Percentiles rank a stretch among this genome's conserved stretches.
phyloP scores from a whole-genome alignment of 2,888 invertebrate species.

The Panopea generosa region DNA sequence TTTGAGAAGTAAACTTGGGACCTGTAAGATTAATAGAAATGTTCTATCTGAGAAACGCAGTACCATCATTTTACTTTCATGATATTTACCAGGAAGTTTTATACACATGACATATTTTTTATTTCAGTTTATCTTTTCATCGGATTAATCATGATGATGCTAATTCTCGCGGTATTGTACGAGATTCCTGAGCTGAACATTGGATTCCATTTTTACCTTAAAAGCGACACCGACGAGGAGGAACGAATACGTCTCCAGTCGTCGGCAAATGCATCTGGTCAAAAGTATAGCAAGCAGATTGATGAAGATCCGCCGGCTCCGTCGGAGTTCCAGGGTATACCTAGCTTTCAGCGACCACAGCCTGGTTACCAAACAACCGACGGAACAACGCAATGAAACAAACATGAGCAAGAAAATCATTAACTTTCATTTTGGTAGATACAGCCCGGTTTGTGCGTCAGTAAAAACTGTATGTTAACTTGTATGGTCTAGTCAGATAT shows the following conservation, averaged over 20 bases:
- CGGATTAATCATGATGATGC: slow-evolving; percentile 94
- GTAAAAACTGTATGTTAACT: too few relatives aligned
- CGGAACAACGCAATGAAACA: slow-evolving; percentile 15
- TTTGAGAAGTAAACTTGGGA: too few relatives aligned
- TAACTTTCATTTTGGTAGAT: background rate
- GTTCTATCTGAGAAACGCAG: too few relatives aligned
- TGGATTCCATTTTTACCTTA: slow-evolving; percentile 91
- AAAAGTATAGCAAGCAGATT: slow-evolving; percentile 78
- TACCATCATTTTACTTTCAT: too few relatives aligned
- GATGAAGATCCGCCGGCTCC: slow-evolving; percentile 67
- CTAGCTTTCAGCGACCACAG: slow-evolving; percentile 57
- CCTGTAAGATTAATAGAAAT: too few relatives aligned
- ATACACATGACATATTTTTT: background rate
- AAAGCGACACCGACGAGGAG: slow-evolving; percentile 87
- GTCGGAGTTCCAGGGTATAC: slow-evolving; percentile 60
- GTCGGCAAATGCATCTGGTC: slow-evolving; percentile 62
- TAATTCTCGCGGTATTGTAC: slow-evolving; percentile 93
- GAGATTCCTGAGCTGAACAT: slow-evolving; percentile 95
- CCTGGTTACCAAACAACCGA: slow-evolving; percentile 23
- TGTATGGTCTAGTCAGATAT: too few relatives aligned
- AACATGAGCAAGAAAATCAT: background rate
- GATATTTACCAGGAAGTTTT: too few relatives aligned
- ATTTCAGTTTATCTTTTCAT: slow-evolving; percentile 91
- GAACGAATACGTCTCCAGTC: slow-evolving; percentile 67
- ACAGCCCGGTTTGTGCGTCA: too few relatives aligned